Conservation (phyloP, 2,113 vertebrate species). For the Nothoprocta pentlandii region DNA sequence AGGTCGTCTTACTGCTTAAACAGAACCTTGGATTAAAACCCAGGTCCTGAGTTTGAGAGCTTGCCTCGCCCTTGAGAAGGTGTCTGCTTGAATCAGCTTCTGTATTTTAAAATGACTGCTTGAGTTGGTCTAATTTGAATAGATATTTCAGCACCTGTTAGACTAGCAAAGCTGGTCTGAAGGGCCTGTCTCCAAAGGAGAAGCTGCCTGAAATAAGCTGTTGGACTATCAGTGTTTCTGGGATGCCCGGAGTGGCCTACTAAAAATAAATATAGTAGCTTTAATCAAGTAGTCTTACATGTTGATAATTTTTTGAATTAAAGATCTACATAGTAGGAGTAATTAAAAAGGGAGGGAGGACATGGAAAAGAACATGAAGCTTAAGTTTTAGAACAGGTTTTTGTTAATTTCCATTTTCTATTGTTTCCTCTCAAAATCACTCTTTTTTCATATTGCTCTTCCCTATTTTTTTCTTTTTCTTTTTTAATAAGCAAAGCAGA, state of each 20-base stretch:
- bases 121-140: not conserved
- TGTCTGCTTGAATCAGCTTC: not conserved
- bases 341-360: not conserved
- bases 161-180: not conserved
- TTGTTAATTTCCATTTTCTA: not conserved
- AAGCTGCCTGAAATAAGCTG: not conserved
- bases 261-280: not conserved
- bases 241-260: not conserved
- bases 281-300: not conserved
- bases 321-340: not conserved
- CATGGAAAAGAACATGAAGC: not conserved
- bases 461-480: not conserved
- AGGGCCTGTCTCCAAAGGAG: accelerated
- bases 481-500: not conserved
- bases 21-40: not conserved
- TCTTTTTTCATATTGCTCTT: not conserved
- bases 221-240: not conserved
- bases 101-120: not conserved
- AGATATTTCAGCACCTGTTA: not conserved
- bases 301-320: not conserved
- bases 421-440: not conserved
- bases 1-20: not conserved
- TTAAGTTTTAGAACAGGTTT: slow-evolving; percentile 4
- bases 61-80: not conserved
- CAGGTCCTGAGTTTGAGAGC: not conserved